These are phyloP conservation scores for Luperina nickerlii DNA, from an alignment of 2,888 invertebrate genomes.

Conservation along the genomic window DNA sequence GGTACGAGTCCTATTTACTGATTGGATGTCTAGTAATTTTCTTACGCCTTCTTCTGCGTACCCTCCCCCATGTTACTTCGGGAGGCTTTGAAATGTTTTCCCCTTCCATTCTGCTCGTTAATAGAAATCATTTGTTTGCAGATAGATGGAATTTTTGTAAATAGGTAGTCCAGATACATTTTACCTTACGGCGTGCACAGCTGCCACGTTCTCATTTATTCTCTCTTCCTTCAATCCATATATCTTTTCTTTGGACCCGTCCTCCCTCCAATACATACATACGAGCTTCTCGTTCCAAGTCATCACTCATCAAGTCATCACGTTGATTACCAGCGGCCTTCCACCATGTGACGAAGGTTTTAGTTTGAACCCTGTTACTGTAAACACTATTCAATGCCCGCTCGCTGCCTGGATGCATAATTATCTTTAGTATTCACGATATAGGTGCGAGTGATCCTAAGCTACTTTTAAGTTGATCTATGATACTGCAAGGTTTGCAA, in stretches of 20 bases:
- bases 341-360: background rate
- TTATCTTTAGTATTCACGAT: background rate
- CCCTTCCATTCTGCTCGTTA: background rate
- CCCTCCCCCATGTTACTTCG: background rate
- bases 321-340: background rate
- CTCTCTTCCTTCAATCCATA: background rate
- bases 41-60: background rate
- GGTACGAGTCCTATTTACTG: background rate
- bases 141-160: background rate
- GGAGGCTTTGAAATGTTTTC: background rate
- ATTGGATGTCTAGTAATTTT: background rate
- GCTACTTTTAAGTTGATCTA: background rate
- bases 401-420: background rate
- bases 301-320: too few relatives aligned
- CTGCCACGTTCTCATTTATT: too few relatives aligned
- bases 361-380: background rate
- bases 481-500: background rate
- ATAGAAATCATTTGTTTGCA: background rate
- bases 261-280: background rate
- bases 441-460: background rate
- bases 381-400: background rate
- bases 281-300: too few relatives aligned
- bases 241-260: background rate
- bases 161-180: background rate
- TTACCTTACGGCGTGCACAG: background rate